Base-by-base conservation (phyloP, 1,140 invertebrate genomes). In the Leptopilina boulardi region DNA sequence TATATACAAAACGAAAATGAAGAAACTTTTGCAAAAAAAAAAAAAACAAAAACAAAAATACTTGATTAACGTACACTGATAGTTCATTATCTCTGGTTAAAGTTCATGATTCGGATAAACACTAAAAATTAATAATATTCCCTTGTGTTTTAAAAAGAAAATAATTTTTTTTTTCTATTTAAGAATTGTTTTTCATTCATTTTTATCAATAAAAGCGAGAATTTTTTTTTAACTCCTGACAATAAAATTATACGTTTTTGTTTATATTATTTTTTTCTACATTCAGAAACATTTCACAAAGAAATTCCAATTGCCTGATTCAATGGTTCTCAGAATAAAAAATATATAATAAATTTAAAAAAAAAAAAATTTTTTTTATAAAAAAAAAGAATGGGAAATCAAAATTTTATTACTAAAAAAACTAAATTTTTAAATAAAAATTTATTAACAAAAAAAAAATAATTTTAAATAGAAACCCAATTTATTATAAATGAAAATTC, bases 61-160 rank as follows among this genome's bases (percentile, higher is more conserved):
- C 23, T 66, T 66, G 56, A 66, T 66, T 66, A 66, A 66, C 13
- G 11, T 3, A 15, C 56, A 66, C 59, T 66, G 59, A 66, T 66
- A 66, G 59, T 66, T 66, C 15, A n/a, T n/a, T 66, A 66, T 66
- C 59, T 66, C 59, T 66, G 59, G 59, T 66, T 34, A 66, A 66
- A 66, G 59, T 66, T 66, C 59, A 66, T 66, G 11, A 13, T 66
- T 66, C 26, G 59, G 59, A 66, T 66, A 66, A 66, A 66, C 21
- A 30, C 59, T 59, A 66, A 59, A 59, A 34, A 6, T n/a, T 30
- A 30, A 15, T 10, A 30, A 26, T n/a, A 66, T 66, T 30, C 15
- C 23, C n/a, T 34, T 66, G 18, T 54, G 18, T 54, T n/a, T 66
- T n/a, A 2, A 30, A n/a, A 13, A 66, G 3, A 30, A 11, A 66